Evolutionary conservation across 2,888 invertebrate species (phyloP), one percentile per base, ranked within the genome.

Genomic region (Clepsis dumicolana): DNA sequence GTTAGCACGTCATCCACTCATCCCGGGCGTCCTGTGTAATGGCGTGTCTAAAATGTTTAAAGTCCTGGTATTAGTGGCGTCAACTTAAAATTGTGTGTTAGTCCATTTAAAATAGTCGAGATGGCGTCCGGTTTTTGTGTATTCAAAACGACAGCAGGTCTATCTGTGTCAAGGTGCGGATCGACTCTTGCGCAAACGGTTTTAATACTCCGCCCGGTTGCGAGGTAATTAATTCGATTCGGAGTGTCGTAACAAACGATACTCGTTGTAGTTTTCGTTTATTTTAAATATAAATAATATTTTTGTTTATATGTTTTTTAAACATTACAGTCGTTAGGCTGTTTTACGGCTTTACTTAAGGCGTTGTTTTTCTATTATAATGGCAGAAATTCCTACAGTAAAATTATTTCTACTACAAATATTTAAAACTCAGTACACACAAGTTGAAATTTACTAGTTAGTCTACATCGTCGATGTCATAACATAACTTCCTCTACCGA

Each of bases 171-270:
- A 93, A 93, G 93, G 93, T 93, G 82, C 88, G 87, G 90, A 93
- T 93, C 91, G 91, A 77, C 88, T 87, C 83, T 93, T 93, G 91
- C 93, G 92, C 89, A 93, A 93, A 88, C 84, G 80, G 88, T 90
- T 91, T 91, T 91, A 88, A 91, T 91, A 89, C 92, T 83, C 85
- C 90, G 90, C 88, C 87, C 87, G 87, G 89, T 91, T 91, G 90
- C 92, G 89, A 90, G 91, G 90, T 92, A 93, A 92, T 92, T 93
- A 92, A 93, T 93, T 93, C 87, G 91, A 91, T 90, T 90, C 90
- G 88, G 84, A 79, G 87, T 93, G 92, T 89, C 88, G 92, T 88
- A 93, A 93, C 86, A 74, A 85, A 79, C 83, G 83, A 90, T 89
- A 89, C 87, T 87, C 82, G 82, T 76, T 78, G 80, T 86, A 82